These are phyloP conservation scores for Temnothorax nylanderi DNA, from an alignment of 1,140 invertebrate genomes.

Conservation along the genomic window DNA sequence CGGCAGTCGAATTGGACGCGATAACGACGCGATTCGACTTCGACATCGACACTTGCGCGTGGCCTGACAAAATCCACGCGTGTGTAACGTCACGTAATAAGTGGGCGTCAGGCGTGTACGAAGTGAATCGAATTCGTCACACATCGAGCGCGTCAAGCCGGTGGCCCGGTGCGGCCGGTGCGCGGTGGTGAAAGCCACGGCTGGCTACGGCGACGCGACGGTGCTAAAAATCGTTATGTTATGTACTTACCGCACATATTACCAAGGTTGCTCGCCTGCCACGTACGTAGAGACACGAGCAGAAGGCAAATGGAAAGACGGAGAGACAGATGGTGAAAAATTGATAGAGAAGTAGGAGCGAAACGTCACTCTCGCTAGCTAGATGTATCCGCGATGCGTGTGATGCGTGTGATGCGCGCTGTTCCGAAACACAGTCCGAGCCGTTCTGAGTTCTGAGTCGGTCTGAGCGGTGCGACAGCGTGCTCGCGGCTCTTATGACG, in stretches of 20 bases:
- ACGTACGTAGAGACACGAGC: conserved; percentile 58
- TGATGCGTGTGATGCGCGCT: not conserved
- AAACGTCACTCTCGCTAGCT: conserved; percentile 46
- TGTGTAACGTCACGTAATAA: no score
- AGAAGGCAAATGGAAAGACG: not conserved
- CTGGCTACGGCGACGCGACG: no score
- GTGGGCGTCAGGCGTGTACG: not conserved
- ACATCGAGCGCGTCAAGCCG: not conserved
- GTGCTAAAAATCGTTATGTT: not conserved
- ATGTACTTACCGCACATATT: conserved; percentile 71
- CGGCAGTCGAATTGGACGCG: not conserved
- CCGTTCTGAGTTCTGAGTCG: not conserved
- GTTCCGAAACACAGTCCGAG: conserved; percentile 66
- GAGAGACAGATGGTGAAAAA: not conserved
- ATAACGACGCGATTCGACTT: not conserved
- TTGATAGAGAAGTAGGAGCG: not conserved
- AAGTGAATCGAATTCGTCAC: not conserved
- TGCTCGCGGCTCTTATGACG: conserved; percentile 68
- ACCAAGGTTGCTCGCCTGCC: conserved; percentile 23
- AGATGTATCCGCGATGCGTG: not conserved
- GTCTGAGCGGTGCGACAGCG: conserved; percentile 68
- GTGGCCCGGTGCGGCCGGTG: not conserved
- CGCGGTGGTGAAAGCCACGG: not conserved
- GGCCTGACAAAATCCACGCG: not conserved
- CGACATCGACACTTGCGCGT: not conserved